Base-by-base conservation (phyloP, 2,888 invertebrate genomes). In the Gnatocerus cornutus region DNA sequence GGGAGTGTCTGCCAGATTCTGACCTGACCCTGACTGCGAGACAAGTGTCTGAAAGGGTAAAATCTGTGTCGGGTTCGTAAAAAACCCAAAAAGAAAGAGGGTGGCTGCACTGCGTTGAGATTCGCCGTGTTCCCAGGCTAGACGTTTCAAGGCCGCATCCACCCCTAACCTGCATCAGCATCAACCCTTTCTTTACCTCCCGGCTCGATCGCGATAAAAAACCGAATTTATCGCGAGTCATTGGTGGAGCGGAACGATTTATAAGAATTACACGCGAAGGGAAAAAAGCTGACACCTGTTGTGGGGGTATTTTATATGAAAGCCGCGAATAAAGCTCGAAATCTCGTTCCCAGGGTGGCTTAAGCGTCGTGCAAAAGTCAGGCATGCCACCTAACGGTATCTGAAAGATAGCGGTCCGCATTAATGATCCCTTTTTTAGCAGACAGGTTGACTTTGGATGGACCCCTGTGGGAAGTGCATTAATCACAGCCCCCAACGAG, bases 1-100 rank as follows among this genome's bases (percentile, higher is more conserved):
- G 77, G 72, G 73, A 65, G 73, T 76, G 81, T 80, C 79, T 79
- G 78, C 75, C 76, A 76, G 78, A 79, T 78, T 76, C 72, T 69
- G 76, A 76, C 78, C 78, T 79, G 80, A 80, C 79, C 79, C 80
- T 80, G 79, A 77, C 81, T 78, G 76, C 78, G 79, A 81, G 80
- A 82, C 82, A 82, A 82, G 82, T 82, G 82, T 74, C 74, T 77
- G 73, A 78, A 81, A 79, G 81, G 81, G 80, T 80, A 71, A 80
- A 80, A 80, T 79, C 76, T 77, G 78, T 80, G 79, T 74, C 78
- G 78, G 76, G 58, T 70, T 61, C 58, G 72, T 74, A 75, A 75
- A 74, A 76, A 74, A 71, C 52, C 13, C 12, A 46, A 53, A 63
- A 61, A 41, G 14, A n/a, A 50, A 48, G 62, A 71, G 71, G 74